Base-by-base conservation (phyloP, 30 jellyfish, hydroid and myxozoan genomes). In the Clytia hemisphaerica region DNA sequence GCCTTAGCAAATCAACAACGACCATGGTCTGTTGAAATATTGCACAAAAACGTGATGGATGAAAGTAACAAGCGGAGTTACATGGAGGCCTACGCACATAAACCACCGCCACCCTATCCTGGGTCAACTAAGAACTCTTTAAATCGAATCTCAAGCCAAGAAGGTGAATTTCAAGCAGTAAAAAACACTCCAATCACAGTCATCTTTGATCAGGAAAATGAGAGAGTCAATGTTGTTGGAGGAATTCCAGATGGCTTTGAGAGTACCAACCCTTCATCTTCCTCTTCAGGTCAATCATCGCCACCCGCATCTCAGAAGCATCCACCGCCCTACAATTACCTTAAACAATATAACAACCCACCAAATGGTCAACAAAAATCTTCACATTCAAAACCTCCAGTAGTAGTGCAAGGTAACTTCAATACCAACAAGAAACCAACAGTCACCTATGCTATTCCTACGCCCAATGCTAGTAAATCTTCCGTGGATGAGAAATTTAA, bases 81-180 rank as follows among this genome's bases (percentile, higher is more conserved):
- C 31, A 36, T 80, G 53, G 97, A 88, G 42, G 64, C 64, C 59
- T 44, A 72, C 34, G 93, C 95, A 1, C 72, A 81, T 30, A 82
- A 77, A 37, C 99, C 99, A 48, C 99, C 99, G 0, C 99, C 99
- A 0, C 99, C 99, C 9, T 91, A 91, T 68, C 99, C 99, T 32
- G 99, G 99, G n/a, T n/a, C n/a, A n/a, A n/a, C n/a, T n/a, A n/a
- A n/a, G n/a, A n/a, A n/a, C n/a, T n/a, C n/a, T 40, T 53, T 78
- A 32, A 86, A 46, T 36, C 69, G 84, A 25, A 73, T 78, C 45
- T 75, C 82, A 27, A 77, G 93, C 44, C 78, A 75, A 76, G 95
- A 83, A 60, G 64, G 75, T 26, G 76, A 72, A 2, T 60, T 72
- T n/a, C 71, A 62, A 36, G 54, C 59, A 14, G 83, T 78, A 2